Conservation (phyloP, 1,140 invertebrate species). For the Cyclina sinensis region DNA sequence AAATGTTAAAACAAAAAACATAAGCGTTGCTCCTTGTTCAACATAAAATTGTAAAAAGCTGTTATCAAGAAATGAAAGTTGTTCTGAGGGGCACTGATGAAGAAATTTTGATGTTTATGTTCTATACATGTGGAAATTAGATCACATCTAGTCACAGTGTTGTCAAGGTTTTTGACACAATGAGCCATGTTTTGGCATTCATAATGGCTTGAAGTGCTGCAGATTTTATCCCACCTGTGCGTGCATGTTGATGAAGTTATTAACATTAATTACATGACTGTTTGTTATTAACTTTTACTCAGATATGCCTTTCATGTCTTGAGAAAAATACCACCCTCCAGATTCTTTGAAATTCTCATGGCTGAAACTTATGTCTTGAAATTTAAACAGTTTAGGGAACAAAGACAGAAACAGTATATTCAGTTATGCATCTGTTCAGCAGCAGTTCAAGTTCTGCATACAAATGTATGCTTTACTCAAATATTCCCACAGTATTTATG, state of each 20-base stretch:
- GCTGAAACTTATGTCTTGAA: background rate
- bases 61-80: background rate
- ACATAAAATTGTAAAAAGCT: conserved; percentile 17
- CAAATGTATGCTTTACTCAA: no score
- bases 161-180: background rate
- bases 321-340: background rate
- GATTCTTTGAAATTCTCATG: background rate
- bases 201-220: no score
- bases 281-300: background rate
- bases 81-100: background rate
- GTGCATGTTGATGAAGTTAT: background rate
- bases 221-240: conserved; percentile 6
- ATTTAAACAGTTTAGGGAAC: no score
- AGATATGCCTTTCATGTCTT: conserved; percentile 3
- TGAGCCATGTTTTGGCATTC: no score
- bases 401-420: no score
- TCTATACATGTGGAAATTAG: background rate
- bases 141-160: background rate
- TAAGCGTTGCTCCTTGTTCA: conserved; percentile 16
- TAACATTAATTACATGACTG: conserved; percentile 26
- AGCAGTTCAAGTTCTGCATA: no score
- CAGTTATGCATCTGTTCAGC: no score
- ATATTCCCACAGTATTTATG: background rate
- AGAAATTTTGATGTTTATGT: conserved; percentile 14
- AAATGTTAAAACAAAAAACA: conserved; percentile 44